phyloP scores from a whole-genome alignment of 2,113 vertebrate genomes.

The Cynoglossus semilaevis region DNA sequence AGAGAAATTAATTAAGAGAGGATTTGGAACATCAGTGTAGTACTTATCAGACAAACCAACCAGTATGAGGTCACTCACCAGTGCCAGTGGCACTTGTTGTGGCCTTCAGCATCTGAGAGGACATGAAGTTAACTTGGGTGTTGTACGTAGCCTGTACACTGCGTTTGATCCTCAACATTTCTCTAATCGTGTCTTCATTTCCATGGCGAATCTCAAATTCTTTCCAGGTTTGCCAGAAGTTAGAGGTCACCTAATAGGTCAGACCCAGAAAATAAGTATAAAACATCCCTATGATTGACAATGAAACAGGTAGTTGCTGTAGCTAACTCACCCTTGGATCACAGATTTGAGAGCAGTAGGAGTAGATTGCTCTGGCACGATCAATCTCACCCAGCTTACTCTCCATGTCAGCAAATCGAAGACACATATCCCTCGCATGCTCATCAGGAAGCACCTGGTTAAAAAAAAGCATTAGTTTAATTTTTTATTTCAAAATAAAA shows the following conservation, averaged over 20 bases:
- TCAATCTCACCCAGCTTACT: slow-evolving; percentile 93
- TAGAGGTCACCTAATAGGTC: slow-evolving; percentile 77
- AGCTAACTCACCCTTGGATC: slow-evolving; percentile 82
- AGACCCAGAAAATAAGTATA: neutral
- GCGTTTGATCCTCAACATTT: slow-evolving; percentile 91
- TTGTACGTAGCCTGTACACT: slow-evolving; percentile 96
- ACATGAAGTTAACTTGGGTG: slow-evolving; percentile 96
- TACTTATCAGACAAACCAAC: neutral
- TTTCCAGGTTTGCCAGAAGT: slow-evolving; percentile 93
- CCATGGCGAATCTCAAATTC: slow-evolving; percentile 94
- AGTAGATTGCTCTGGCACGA: slow-evolving; percentile 88
- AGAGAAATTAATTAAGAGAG: too few species aligned
- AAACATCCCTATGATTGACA: neutral
- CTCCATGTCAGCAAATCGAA: slow-evolving; percentile 94
- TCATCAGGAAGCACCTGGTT: slow-evolving; percentile 85
- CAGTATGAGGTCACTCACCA: slow-evolving; percentile 54
- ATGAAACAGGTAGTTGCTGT: neutral
- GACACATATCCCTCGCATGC: slow-evolving; percentile 89
- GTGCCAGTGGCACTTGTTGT: slow-evolving; percentile 84
- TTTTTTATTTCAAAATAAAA: neutral
- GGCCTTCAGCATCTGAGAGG: slow-evolving; percentile 91
- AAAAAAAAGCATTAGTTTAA: too few species aligned
- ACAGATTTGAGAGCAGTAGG: slow-evolving; percentile 92
- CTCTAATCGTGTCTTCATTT: slow-evolving; percentile 91
- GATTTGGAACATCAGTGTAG: neutral